These are phyloP conservation scores for Clitarchus hookeri DNA, from an alignment of 2,888 invertebrate genomes.

Conservation along the genomic window DNA sequence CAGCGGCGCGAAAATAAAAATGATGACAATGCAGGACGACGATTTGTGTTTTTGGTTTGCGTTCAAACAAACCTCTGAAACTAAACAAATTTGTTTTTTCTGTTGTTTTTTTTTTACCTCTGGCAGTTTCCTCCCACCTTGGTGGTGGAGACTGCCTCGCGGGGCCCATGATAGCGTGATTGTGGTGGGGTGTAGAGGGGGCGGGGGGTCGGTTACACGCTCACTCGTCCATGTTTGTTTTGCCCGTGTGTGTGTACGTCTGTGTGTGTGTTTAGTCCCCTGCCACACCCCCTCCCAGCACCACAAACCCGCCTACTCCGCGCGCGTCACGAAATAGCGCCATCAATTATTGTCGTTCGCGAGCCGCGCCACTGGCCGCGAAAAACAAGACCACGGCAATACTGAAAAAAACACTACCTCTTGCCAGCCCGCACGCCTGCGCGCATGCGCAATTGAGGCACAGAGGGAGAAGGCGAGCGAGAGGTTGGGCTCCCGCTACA, in stretches of 20 bases:
- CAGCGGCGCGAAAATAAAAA: not conserved
- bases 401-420: not conserved
- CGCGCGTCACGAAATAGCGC: not conserved
- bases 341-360: slow-evolving; percentile 2
- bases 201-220: too few species aligned
- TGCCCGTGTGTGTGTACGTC: too few species aligned
- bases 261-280: too few species aligned
- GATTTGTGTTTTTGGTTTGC: not conserved
- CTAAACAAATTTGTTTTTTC: too few species aligned
- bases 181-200: too few species aligned
- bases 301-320: not conserved
- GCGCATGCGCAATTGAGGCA: not conserved
- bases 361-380: slow-evolving; percentile 9
- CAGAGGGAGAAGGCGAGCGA: not conserved
- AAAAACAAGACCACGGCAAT: not conserved
- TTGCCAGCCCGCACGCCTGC: not conserved
- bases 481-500: not conserved
- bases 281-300: too few species aligned
- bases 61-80: too few species aligned
- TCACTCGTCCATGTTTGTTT: too few species aligned
- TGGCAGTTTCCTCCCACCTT: too few species aligned
- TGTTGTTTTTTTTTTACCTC: too few species aligned
- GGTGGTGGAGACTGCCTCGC: too few species aligned
- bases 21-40: not conserved
- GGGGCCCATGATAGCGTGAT: too few species aligned